phyloP scores from a whole-genome alignment of 2,113 vertebrate species.

The Heteronetta atricapilla region DNA sequence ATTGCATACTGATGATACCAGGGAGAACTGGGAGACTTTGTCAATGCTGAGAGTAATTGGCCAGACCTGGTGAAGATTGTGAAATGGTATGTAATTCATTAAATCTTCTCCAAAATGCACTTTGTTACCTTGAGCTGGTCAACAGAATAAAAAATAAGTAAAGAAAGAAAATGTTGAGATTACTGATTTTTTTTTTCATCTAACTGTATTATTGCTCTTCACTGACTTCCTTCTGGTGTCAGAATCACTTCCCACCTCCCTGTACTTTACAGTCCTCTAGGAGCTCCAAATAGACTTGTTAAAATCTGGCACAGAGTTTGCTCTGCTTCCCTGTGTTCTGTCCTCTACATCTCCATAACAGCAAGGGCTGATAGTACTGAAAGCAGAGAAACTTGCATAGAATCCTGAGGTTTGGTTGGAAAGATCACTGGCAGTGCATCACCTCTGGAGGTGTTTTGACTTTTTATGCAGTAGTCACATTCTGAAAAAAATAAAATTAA shows the following conservation, averaged over 20 bases:
- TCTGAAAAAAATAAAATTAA: not conserved
- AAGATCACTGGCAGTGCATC: not conserved
- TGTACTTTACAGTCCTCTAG: slow-evolving; percentile 23
- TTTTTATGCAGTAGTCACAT: not conserved
- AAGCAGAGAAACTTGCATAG: not conserved
- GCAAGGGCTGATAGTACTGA: not conserved
- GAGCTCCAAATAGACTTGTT: slow-evolving; percentile 36
- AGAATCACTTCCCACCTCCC: slow-evolving; percentile 46
- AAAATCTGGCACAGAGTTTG: slow-evolving; percentile 10
- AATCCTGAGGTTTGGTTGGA: not conserved
- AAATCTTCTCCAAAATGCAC: not conserved
- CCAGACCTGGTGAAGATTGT: not conserved
- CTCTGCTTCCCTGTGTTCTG: slow-evolving; percentile 3
- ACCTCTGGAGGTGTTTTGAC: not conserved
- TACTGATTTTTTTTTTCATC: not conserved
- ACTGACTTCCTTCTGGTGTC: slow-evolving; percentile 21
- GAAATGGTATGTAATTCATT: not conserved
- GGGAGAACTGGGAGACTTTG: not conserved
- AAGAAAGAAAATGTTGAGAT: not conserved
- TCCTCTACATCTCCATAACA: not conserved
- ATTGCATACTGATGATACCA: not conserved
- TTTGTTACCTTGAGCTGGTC: not conserved
- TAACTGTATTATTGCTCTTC: not conserved
- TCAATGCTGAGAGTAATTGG: not conserved
- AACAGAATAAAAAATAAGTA: not conserved